Base-by-base conservation (phyloP, 2,113 vertebrate genomes). In the Gambusia affinis region DNA sequence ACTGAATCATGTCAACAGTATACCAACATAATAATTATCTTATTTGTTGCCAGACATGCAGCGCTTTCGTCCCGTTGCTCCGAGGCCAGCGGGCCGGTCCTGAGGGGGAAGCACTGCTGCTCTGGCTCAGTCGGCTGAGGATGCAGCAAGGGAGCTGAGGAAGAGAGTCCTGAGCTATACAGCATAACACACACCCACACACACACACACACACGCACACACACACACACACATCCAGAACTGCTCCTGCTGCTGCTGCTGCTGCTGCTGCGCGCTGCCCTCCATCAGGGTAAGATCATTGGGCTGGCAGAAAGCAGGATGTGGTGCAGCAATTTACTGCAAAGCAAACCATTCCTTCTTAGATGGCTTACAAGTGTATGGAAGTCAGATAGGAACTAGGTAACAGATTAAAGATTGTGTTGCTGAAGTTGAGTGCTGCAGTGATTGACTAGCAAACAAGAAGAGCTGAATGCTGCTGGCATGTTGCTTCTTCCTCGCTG, bases 101-200 rank as follows among this genome's bases (percentile, higher is more conserved):
- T 89, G 83, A 90, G 80, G 81, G 69, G 64, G 42, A 72, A 60
- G 72, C 78, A n/a, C 78, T 64, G 77, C 71, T 77, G 80, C 72
- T 83, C 79, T 24, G 81, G 80, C 80, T 85, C 70, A 76, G 78
- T 64, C 75, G 76, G 77, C 72, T 84, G 82, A 90, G 83, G 82
- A 91, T 93, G 90, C 91, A 85, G 86, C 89, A 76, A 82, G 81
- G 84, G 79, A 89, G 82, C 90, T 87, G 87, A 93, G 88, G 85
- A 90, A 74, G 87, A 89, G 82, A 85, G 80, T 80, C 79, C 79
- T 33, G 78, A 85, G 70, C 73, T 64, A 79, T 68, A 87, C 73
- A 57, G 51, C 22, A 7, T 57, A 17, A 83, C 17, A 19, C 44
- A 47, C 71, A 67, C 73, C 71, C 76, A 81, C 76, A 81, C 69